Evolutionary conservation across 2,797 vertebrate genomes (phyloP), one percentile per base, ranked within the genome.

Genomic region (Nyctibius grandis): DNA sequence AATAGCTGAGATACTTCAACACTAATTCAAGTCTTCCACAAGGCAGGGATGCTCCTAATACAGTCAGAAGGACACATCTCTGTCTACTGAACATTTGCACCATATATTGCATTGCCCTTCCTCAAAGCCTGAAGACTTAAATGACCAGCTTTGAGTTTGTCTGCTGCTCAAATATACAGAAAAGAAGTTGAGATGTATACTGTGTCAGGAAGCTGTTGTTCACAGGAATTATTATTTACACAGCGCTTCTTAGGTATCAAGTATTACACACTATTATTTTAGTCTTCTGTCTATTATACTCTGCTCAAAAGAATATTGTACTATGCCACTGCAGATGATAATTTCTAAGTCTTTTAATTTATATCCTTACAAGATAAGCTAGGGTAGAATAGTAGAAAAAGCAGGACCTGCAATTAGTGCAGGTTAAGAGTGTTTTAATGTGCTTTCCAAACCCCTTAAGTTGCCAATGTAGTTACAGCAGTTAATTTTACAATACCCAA

Each of bases 401-500:
- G 1, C 2, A 81, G 28, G 50, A 69, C 34, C 40, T 54, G 44
- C 40, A 94, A 73, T 92, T 87, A 93, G 42, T 61, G 54, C 47
- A 87, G 60, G 38, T 72, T 85, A 88, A 75, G 70, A 76, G 15
- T 28, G 11, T 65, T 93, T 75, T 83, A 89, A 26, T 64, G 61
- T 72, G 61, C 65, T 88, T 93, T 89, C 57, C 31, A 79, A 69
- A 61, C 19, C 25, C 25, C 51, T 92, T 38, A 26, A 76, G 9
- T 59, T 70, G 25, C 33, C 54, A 70, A 9, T 63, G 26, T 59
- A 82, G 40, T 69, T 92, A 78, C 2, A 83, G n/a, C 68, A 90
- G 72, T 67, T 88, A 81, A 86, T 91, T 96, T 97, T 92, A 91
- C 73, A 91, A 57, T 65, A 56, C 80, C 29, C 77, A 76, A 63